Percentiles rank a stretch among this genome's conserved stretches.
Evolutionary conservation across 64 coral and sea anemone genomes (phyloP).

Genomic region (Dendronephthya gigantea): DNA sequence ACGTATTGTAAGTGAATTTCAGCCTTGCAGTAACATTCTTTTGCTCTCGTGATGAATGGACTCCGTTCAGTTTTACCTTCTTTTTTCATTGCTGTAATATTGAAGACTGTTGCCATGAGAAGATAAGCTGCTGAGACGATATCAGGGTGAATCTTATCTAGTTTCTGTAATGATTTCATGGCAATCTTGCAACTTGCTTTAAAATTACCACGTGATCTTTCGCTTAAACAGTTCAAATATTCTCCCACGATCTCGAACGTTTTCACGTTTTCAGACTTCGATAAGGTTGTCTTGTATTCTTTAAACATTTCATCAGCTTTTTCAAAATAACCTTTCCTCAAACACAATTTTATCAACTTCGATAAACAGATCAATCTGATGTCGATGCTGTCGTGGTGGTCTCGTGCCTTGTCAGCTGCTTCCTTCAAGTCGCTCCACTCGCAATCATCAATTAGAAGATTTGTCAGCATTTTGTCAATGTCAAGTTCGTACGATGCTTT

Average conservation of each 20-base stretch:
- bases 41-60: too few relatives aligned
- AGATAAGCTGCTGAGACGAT: neutral
- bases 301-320: neutral
- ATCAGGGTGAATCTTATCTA: neutral
- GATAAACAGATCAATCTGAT: neutral
- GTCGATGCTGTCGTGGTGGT: neutral
- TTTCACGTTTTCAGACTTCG: neutral
- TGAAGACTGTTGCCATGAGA: too few relatives aligned
- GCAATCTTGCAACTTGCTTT: neutral
- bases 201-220: neutral
- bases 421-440: neutral
- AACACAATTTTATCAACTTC: neutral
- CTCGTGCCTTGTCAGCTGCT: neutral
- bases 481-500: neutral
- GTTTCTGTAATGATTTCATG: neutral
- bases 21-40: too few relatives aligned
- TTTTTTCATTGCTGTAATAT: too few relatives aligned
- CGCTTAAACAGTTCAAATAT: neutral
- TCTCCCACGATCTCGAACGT: neutral
- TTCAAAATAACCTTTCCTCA: neutral
- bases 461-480: neutral
- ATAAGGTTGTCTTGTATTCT: neutral
- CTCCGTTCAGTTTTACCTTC: too few relatives aligned
- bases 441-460: neutral
- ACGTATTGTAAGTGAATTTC: too few relatives aligned